These are phyloP conservation scores for Nerophis lumbriciformis DNA, from an alignment of 2,113 vertebrate species.

Conservation along the genomic window DNA sequence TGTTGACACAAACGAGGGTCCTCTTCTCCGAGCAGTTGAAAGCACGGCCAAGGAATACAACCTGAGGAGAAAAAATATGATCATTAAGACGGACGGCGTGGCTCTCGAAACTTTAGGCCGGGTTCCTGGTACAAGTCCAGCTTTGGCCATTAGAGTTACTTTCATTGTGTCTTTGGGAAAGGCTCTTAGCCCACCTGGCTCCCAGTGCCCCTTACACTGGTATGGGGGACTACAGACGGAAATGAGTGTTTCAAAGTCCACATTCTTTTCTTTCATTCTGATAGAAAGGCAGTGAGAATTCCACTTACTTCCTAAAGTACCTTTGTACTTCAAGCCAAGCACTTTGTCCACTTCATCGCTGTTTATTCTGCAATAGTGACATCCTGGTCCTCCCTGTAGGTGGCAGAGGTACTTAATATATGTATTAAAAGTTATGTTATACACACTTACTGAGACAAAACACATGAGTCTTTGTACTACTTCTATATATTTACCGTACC, in stretches of 20 bases:
- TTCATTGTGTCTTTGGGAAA: too few relatives aligned
- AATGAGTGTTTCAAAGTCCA: too few relatives aligned
- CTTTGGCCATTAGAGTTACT: too few relatives aligned
- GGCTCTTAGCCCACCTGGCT: too few relatives aligned
- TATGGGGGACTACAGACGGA: too few relatives aligned
- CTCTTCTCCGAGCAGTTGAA: slow-evolving; percentile 52
- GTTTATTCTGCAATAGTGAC: slow-evolving; percentile 73
- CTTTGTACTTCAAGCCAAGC: slow-evolving; percentile 37
- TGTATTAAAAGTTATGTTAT: too few relatives aligned
- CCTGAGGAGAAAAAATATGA: slow-evolving; percentile 38
- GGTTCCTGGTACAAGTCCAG: too few relatives aligned
- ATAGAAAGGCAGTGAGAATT: background rate
- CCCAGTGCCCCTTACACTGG: too few relatives aligned
- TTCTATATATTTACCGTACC: too few relatives aligned
- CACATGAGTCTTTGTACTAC: too few relatives aligned
- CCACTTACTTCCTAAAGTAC: slow-evolving; percentile 63
- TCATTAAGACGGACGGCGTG: background rate
- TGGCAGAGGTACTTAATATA: background rate
- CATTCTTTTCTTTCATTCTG: too few relatives aligned
- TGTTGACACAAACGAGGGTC: slow-evolving; percentile 63
- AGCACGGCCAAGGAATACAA: slow-evolving; percentile 72
- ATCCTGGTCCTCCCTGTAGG: slow-evolving; percentile 53
- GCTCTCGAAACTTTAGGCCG: too few relatives aligned
- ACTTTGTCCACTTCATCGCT: slow-evolving; percentile 42
- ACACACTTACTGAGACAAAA: background rate